Evolutionary conservation across 1,140 invertebrate genomes (phyloP), one percentile per base, ranked within the genome.

Genomic region (Neodiprion fabricii): DNA sequence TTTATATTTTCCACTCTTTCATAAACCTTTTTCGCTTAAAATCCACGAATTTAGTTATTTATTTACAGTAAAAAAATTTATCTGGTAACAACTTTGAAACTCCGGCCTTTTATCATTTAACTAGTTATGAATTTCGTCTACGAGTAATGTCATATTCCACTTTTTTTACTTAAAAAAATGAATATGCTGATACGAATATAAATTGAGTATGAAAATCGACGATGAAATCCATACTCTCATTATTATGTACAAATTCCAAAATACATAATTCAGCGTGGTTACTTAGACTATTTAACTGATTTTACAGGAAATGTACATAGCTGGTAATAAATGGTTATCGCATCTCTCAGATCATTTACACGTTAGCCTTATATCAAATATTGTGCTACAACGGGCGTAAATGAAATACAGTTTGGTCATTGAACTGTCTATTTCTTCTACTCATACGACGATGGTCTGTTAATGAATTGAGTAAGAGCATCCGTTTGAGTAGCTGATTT

Each of bases 261-360:
- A 85, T 85, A 83, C 82, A 84, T 82, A 84, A 85, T 78, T 77
- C 81, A 84, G 79, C 80, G 28, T 82, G 81, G 79, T 78, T 79
- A 81, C 75, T 79, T 81, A 80, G 79, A 80, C 69, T 79, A 80
- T 79, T 76, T 80, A 82, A 79, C 12, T 76, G 76, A 85, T 82
- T 86, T 86, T 85, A 85, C 84, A 86, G 79, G 81, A 82, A 86
- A 85, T 85, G 79, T 85, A 85, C 83, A 84, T 80, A 83, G 71
- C 71, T 79, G 77, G 74, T 76, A 28, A 17, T 12, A 75, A 80
- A 83, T 79, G 70, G 65, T 79, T 79, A 76, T 74, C 76, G 73
- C 72, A 72, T 77, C 76, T 74, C 72, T 70, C 28, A 14, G 61
- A 4, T 72, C 65, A 48, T 75, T 75, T 73, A 69, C 61, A 65